Conservation (phyloP, 2,888 invertebrate genomes). For the Parnassius smintheus region DNA sequence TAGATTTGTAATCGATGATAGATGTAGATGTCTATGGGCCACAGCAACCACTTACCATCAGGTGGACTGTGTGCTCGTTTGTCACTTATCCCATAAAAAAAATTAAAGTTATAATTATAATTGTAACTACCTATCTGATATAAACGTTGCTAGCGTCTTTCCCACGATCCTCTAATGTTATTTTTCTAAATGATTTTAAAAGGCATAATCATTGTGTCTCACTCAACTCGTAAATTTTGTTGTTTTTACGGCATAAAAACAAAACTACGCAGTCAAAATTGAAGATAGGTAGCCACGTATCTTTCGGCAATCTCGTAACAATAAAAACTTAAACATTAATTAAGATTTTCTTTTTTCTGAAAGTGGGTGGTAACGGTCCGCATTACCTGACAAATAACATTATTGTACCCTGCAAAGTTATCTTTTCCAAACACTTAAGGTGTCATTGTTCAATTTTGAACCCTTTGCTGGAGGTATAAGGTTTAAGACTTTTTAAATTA, state of each 20-base stretch:
- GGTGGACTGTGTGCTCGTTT: too few relatives aligned
- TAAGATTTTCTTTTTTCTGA: conserved; percentile 43
- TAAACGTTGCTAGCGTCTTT: too few relatives aligned
- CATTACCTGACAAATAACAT: conserved; percentile 68
- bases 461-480: conserved; percentile 5
- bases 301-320: conserved; percentile 35
- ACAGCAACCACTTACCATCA: too few relatives aligned
- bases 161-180: background rate
- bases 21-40: too few relatives aligned
- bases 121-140: too few relatives aligned
- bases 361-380: conserved; percentile 50
- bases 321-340: conserved; percentile 47
- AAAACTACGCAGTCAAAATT: conserved; percentile 11
- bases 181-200: background rate
- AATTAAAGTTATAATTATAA: too few relatives aligned
- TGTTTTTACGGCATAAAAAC: conserved; percentile 13
- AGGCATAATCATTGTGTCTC: background rate
- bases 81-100: too few relatives aligned
- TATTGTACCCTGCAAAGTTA: conserved; percentile 42
- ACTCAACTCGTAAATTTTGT: conserved; percentile 2
- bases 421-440: conserved; percentile 6
- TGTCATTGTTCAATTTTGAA: conserved; percentile 9
- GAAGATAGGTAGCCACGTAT: conserved; percentile 29
- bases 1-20: too few relatives aligned
- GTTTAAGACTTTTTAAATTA: background rate